Base-by-base conservation (phyloP, 2,888 invertebrate genomes). In the Onthophagus sagittarius region DNA sequence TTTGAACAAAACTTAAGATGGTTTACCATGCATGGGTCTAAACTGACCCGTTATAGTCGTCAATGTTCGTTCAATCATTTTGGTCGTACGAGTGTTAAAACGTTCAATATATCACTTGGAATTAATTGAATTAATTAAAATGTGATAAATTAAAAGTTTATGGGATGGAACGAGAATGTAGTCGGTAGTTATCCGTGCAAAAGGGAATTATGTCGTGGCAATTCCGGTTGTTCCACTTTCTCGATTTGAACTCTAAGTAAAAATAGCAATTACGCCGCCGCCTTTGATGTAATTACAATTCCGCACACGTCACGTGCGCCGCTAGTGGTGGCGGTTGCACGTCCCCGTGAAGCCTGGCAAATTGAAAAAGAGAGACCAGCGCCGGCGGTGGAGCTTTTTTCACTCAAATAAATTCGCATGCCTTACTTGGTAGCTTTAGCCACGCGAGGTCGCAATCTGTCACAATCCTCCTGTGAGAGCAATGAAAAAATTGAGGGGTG, bases 391-490 rank as follows among this genome's bases (percentile, higher is more conserved):
- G 39, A 53, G 39, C 11, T 53, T 53, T 53, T 53, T n/a, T 67
- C 31, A 15, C 31, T 67, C 64, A 15, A 64, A 64, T 15, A 15
- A 64, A n/a, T 64, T 64, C 67, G 67, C 67, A 32, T 67, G 67
- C 15, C 11, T 15, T 67, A 23, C 31, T 15, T 15, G 67, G 67
- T 15, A 32, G 64, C 15, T 67, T n/a, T 14, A 31, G 15, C 67
- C 67, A 67, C 67, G 67, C 67, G 67, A 67, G 31, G n/a, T 23
- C 67, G 67, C 31, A 67, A 67, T 67, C 15, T 15, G 67, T 67
- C 67, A 67, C 15, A 67, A 32, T 67, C 39, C 39, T 53, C 39
- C 39, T 53, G 7, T 11, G 39, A 53, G 39, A 53, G 39, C 39
- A 53, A 53, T 53, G 11, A 53, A 53, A 53, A 53, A 53, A 53